Percentiles rank a stretch among this genome's conserved stretches.
Conservation (phyloP, 2,113 vertebrate species). For the Chelonoidis abingdonii region DNA sequence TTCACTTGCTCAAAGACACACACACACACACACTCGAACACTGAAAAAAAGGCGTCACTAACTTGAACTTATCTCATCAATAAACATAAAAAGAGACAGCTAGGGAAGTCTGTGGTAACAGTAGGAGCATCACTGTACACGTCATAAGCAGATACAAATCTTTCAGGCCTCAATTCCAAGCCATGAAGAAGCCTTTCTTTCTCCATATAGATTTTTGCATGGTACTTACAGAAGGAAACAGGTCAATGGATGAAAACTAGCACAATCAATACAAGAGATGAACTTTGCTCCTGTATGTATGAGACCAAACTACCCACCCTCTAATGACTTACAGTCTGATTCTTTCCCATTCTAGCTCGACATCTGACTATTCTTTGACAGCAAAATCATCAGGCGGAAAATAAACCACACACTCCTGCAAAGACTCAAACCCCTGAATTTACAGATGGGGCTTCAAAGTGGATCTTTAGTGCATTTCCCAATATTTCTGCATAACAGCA, state of each 20-base stretch:
- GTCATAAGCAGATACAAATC: not conserved
- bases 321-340: not conserved
- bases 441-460: not conserved
- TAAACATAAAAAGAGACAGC: not conserved
- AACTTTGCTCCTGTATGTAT: not conserved
- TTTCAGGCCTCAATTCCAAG: not conserved
- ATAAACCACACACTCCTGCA: not conserved
- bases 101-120: not conserved
- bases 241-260: not conserved
- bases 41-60: not conserved
- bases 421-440: not conserved
- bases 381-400: not conserved
- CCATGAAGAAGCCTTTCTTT: not conserved
- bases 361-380: not conserved
- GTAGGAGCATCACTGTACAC: not conserved
- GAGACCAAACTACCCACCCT: not conserved
- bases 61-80: not conserved
- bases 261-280: not conserved
- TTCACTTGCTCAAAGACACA: conserved; percentile 40
- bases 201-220: not conserved
- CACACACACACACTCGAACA: not conserved
- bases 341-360: not conserved
- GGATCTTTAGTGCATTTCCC: not conserved
- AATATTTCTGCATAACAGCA: not conserved
- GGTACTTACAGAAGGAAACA: not conserved